A percentile compares a stretch with the other conserved stretches of the same genome.
These are phyloP conservation scores for Antheraea assamensis DNA, from an alignment of 2,888 invertebrate species.

Conservation along the genomic window DNA sequence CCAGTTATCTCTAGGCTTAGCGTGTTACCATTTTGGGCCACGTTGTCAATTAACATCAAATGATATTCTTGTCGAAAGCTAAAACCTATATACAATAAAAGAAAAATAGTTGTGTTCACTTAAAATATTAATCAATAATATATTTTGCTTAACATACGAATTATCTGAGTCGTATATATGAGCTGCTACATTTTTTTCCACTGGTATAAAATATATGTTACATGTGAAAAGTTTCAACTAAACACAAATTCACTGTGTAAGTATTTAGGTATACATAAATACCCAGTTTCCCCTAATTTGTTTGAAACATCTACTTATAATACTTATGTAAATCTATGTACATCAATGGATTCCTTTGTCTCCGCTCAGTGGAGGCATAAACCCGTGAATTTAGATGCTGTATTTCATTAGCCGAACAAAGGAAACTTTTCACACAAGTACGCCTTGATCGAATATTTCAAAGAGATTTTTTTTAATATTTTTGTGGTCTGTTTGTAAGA, in stretches of 20 bases:
- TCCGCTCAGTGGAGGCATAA: conserved; percentile 17
- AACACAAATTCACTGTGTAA: not conserved
- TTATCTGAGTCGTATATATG: not conserved
- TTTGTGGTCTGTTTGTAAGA: not conserved
- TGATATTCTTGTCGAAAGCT: no score
- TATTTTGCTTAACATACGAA: no score
- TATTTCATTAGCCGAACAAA: conserved; percentile 31
- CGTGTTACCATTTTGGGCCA: no score
- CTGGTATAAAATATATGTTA: not conserved
- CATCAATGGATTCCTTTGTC: conserved; percentile 20
- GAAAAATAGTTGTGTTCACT: not conserved
- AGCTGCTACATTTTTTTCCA: not conserved
- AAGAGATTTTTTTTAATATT: not conserved
- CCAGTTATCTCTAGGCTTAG: no score
- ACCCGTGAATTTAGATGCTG: conserved; percentile 25
- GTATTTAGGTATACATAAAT: not conserved
- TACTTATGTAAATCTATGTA: conserved; percentile 14
- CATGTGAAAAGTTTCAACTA: not conserved
- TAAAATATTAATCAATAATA: not conserved
- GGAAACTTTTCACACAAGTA: conserved; percentile 29
- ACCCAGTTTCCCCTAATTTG: conserved; percentile 19
- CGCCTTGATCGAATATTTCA: not conserved
- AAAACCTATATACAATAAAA: no score
- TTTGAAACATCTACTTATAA: conserved; percentile 23
- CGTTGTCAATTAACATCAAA: no score